Evolutionary conservation across 2,888 invertebrate species (phyloP).

Genomic region (Drosophila quasianomalipes): DNA sequence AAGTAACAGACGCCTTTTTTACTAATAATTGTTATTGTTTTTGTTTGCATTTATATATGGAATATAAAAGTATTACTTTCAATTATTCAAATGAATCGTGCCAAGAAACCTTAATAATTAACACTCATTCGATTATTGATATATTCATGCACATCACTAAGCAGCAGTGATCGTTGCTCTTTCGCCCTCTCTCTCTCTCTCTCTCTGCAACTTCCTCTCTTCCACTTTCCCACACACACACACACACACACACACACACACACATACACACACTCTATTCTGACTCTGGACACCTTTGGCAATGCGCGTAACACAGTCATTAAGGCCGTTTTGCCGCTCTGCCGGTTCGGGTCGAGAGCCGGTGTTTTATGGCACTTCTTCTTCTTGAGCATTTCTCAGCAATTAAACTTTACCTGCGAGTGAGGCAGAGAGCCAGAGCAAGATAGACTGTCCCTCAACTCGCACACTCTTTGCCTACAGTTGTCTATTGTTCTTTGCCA

Average conservation of each 20-base stretch:
- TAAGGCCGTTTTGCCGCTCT: conserved; percentile 66
- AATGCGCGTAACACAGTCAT: conserved; percentile 58
- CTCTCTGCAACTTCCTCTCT: conserved; percentile 10
- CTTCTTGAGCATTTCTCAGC: conserved; percentile 48
- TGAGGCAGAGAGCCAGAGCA: not conserved
- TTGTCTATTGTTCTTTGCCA: conserved; percentile 47
- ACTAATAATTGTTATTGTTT: not conserved
- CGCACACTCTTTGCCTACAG: conserved; percentile 28
- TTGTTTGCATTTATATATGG: not conserved
- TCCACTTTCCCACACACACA: not conserved
- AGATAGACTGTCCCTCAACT: not conserved
- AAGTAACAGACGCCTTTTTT: not conserved
- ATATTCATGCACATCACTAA: conserved; percentile 34
- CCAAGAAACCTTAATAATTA: not conserved
- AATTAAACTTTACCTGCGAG: conserved; percentile 56
- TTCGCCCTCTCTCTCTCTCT: conserved; percentile 2
- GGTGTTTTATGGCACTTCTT: conserved; percentile 65
- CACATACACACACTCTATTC: not conserved
- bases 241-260: not conserved
- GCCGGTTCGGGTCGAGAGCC: conserved; percentile 37
- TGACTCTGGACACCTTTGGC: conserved; percentile 9
- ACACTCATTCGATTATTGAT: not conserved
- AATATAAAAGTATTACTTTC: not conserved
- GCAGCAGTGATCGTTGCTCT: conserved; percentile 20
- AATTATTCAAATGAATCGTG: not conserved